Base-by-base conservation (phyloP, 2,797 vertebrate species). In the Paramormyrops hopkinsi region DNA sequence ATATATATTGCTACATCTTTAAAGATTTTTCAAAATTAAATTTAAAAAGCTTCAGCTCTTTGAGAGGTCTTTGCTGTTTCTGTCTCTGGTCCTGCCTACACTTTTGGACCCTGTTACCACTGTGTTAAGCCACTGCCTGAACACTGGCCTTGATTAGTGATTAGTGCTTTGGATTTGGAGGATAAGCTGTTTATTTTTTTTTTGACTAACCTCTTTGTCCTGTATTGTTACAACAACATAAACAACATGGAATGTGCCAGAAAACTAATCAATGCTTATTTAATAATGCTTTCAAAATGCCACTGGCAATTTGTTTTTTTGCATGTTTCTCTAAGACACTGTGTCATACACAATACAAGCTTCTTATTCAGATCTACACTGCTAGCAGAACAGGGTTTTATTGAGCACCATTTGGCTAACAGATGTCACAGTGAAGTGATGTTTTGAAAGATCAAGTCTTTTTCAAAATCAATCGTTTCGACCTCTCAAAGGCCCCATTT, bases 381-480 rank as follows among this genome's bases (percentile, higher is more conserved):
- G 41, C 37, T 19, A n/a, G 76, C 33, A 82, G 41, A 82, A 82
- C 76, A 46, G 41, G 69, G 4, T 46, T 46, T 46, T 46, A 82
- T 82, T 82, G 76, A 46, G 29, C 76, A 82, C 76, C 76, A 44
- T 46, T 82, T 82, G 76, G 19, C 41, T 46, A 46, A 82, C 76
- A 82, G 37, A 82, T 46, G 76, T 82, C 76, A 82, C 76, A 44
- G 76, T 46, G 41, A 22, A 46, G 76, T 41, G 19, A 46, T 46
- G 76, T 82, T 82, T 82, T 46, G 41, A 82, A 82, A 82, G 7
- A 82, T 82, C 41, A 82, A 82, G 22, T 82, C 37, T 82, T 82
- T 46, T 82, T 82, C 41, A 8, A 46, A 46, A 46, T 82, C 41
- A 82, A 82, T 82, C 41, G 19, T 82, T 46, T 82, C 8, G 76